A percentile compares a stretch with the other conserved stretches of the same genome.
Evolutionary conservation across 2,888 invertebrate species (phyloP).

Genomic region (Amphimallon solstitiale): DNA sequence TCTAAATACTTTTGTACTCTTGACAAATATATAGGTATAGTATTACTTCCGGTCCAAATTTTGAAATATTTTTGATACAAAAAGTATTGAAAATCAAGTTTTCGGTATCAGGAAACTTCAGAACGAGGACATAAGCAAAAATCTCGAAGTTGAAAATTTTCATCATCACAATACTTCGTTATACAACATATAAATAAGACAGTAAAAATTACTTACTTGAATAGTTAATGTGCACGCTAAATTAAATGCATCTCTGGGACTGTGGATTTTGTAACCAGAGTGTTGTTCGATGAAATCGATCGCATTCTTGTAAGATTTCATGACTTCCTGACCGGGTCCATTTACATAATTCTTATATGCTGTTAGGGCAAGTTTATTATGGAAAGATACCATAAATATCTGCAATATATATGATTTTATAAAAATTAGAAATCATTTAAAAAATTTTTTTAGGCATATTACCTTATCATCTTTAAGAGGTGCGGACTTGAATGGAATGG

Average conservation of each 20-base stretch:
- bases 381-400: constrained; percentile 27
- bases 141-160: too few species aligned
- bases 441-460: background rate
- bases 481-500: constrained; percentile 74
- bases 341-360: constrained; percentile 14
- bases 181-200: too few species aligned
- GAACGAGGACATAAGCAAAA: too few species aligned
- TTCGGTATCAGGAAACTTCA: too few species aligned
- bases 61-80: too few species aligned
- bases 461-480: constrained; percentile 52
- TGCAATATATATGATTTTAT: background rate
- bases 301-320: constrained; percentile 1
- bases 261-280: constrained; percentile 51
- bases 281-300: constrained; percentile 38
- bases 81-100: too few species aligned
- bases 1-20: too few species aligned
- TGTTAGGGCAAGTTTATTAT: constrained; percentile 11
- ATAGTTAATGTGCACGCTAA: constrained; percentile 55
- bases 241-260: constrained; percentile 51
- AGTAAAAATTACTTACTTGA: constrained; percentile 8
- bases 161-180: too few species aligned
- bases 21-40: too few species aligned
- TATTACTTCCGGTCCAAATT: too few species aligned
- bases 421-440: background rate
- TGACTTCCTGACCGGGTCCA: background rate